phyloP scores from a whole-genome alignment of 2,888 invertebrate species.

The Eilema sororculum region DNA sequence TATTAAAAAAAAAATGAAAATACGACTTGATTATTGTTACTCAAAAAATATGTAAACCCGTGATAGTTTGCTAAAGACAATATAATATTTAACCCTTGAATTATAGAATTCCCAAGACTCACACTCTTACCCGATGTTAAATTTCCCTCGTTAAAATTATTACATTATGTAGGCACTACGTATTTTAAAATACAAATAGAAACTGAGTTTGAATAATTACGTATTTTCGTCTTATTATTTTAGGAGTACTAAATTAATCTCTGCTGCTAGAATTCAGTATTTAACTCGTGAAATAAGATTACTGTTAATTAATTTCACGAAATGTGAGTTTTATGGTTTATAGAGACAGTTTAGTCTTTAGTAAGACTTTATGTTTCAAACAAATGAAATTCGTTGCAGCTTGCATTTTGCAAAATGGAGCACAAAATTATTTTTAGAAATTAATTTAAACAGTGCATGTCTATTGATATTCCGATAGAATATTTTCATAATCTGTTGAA shows the following conservation, averaged over 20 bases:
- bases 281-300: conserved; percentile 31
- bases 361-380: conserved; percentile 11
- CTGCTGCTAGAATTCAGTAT: conserved; percentile 16
- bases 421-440: neutral
- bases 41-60: conserved; percentile 8
- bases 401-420: neutral
- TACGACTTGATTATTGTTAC: neutral
- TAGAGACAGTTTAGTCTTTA: conserved; percentile 21
- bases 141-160: conserved; percentile 35
- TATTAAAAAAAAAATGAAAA: neutral
- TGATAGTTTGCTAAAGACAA: conserved; percentile 15
- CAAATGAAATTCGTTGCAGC: neutral
- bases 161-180: conserved; percentile 19
- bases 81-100: conserved; percentile 26
- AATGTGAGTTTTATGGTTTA: conserved; percentile 19
- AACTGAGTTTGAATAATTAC: conserved; percentile 32
- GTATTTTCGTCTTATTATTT: conserved; percentile 40
- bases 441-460: too few species aligned
- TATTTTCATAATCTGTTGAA: too few species aligned
- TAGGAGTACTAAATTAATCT: conserved; percentile 15
- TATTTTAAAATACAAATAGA: conserved; percentile 14
- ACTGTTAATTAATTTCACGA: conserved; percentile 38
- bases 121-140: conserved; percentile 27
- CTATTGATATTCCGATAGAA: too few species aligned
- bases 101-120: conserved; percentile 30